Percentiles rank a stretch among this genome's conserved stretches.
These are phyloP conservation scores for Ophioninae sp. DNA, from an alignment of 2,888 invertebrate genomes.

Conservation along the genomic window DNA sequence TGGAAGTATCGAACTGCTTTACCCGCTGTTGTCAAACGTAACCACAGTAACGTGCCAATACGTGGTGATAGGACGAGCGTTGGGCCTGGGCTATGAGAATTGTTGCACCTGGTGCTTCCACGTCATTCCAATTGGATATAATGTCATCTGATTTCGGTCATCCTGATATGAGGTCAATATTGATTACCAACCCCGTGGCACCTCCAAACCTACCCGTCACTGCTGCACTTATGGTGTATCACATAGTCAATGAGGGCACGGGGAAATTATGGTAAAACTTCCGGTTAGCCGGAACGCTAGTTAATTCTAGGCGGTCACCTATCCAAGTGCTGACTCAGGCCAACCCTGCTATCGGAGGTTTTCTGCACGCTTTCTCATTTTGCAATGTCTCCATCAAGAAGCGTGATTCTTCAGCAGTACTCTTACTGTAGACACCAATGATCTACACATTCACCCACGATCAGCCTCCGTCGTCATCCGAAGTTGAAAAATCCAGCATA, in stretches of 20 bases:
- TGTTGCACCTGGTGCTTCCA: slow-evolving; percentile 38
- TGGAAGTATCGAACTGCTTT: slow-evolving; percentile 18
- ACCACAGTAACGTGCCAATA: slow-evolving; percentile 44
- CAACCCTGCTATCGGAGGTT: not conserved
- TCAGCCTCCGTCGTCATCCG: not conserved
- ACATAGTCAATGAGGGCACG: not conserved
- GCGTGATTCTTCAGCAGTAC: not conserved
- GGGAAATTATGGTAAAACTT: not conserved
- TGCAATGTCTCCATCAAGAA: not conserved
- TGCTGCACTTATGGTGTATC: not conserved
- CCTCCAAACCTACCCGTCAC: not conserved
- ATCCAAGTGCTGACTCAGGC: too few species aligned
- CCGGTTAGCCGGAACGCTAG: too few species aligned
- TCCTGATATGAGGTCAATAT: not conserved
- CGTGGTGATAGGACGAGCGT: slow-evolving; percentile 10
- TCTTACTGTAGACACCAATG: not conserved
- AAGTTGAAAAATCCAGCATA: not conserved
- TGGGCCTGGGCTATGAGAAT: slow-evolving; percentile 31
- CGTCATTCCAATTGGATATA: not conserved
- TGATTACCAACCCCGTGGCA: not conserved
- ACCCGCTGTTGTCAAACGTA: slow-evolving; percentile 38
- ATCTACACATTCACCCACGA: not conserved
- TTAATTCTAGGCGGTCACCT: too few species aligned
- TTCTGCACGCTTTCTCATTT: not conserved
- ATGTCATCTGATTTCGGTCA: not conserved